Base-by-base conservation (phyloP, 1,140 invertebrate genomes). In the Leptinotarsa defecta region DNA sequence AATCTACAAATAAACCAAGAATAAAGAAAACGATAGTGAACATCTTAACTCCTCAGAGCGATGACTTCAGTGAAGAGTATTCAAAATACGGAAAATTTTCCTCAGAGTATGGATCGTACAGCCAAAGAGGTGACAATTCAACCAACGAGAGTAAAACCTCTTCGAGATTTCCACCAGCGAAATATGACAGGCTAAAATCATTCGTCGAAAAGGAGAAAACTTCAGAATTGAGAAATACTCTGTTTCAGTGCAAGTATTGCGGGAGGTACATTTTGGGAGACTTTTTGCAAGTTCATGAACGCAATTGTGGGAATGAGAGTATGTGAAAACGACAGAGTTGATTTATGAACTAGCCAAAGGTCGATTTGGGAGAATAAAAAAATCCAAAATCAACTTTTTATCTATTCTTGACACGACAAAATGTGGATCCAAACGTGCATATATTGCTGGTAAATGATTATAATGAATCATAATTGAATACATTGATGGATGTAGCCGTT, bases 261-360 rank as follows among this genome's bases (percentile, higher is more conserved):
- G 70, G 73, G 15, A 76, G 74, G 57, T 78, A 76, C 63, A 74
- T 78, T 75, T 43, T 78, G 57, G 77, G 77, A 27, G 75, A 78
- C 49, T 78, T 75, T 71, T 34, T 78, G 15, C 24, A n/a, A 15
- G 61, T 76, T 19, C 77, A 78, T 27, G 77, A 78, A 52, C 74
- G 75, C 6, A 75, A 74, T 5, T 78, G 77, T 43, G 57, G 68
- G 11, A 43, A 74, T 8, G 70, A 68, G 49, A 74, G 48, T 48
- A 5, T 67, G 43, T 78, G 74, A 78, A 78, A 75, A 78, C 63
- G 69, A 11, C 11, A 11, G 8, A 11, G 8, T 43, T 11, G 34
- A 43, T 43, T 43, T 43, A 43, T 43, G 2, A 11, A 43, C 3
- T 43, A 11, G 8, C 8, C 8, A 43, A 43, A 11, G 2, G 11